These are phyloP conservation scores for Cololabis saira DNA, from an alignment of 2,113 vertebrate genomes.

Conservation along the genomic window DNA sequence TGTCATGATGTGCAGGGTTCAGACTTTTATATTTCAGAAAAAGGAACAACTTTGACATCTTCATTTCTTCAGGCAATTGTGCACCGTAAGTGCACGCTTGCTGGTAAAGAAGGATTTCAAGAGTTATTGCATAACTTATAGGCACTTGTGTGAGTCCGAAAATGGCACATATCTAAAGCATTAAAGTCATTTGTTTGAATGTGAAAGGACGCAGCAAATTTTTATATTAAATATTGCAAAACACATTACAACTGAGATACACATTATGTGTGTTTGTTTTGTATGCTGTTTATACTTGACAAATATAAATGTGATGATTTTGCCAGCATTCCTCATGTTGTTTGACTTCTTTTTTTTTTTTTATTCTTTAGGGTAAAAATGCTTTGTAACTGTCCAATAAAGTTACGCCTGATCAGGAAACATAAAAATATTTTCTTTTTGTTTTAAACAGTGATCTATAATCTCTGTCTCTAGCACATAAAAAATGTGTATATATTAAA, in stretches of 20 bases:
- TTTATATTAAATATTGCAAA: not conserved
- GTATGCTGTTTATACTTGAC: not conserved
- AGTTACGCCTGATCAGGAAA: too few relatives aligned
- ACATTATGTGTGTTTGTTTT: not conserved
- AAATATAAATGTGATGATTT: too few relatives aligned
- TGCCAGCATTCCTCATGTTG: too few relatives aligned
- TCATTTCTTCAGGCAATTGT: constrained; percentile 12
- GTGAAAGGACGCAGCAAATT: not conserved
- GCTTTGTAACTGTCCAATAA: too few relatives aligned
- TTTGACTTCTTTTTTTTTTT: too few relatives aligned
- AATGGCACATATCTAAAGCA: too few relatives aligned
- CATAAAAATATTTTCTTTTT: too few relatives aligned
- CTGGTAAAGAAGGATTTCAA: not conserved
- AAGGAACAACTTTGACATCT: constrained; percentile 20
- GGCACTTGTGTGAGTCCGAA: not conserved
- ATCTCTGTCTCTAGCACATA: too few relatives aligned
- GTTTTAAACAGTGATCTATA: too few relatives aligned
- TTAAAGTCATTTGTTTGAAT: too few relatives aligned
- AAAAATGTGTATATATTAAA: too few relatives aligned
- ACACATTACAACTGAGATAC: not conserved
- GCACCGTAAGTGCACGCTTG: constrained; percentile 3
- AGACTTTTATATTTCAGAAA: constrained; percentile 34
- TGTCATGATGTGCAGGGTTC: constrained; percentile 11
- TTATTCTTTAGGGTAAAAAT: not conserved
- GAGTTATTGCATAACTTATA: constrained; percentile 4